phyloP scores from a whole-genome alignment of 1,140 invertebrate genomes.

The Trichoplusia ni region DNA sequence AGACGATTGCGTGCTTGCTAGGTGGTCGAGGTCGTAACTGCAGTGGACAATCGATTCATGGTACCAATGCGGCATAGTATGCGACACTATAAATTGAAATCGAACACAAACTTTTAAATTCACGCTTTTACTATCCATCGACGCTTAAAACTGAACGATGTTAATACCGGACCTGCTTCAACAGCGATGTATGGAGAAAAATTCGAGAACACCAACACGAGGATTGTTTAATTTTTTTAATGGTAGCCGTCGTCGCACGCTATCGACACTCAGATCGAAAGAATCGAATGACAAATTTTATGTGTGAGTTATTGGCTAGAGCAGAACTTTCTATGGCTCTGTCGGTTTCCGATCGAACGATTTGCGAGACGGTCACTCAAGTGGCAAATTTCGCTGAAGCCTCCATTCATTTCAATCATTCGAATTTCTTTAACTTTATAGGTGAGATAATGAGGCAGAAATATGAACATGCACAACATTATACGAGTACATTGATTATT shows the following conservation, averaged over 20 bases:
- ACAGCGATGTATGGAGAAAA: constrained; percentile 24
- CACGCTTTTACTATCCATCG: constrained; percentile 34
- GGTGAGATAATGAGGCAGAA: background rate
- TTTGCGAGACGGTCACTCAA: background rate
- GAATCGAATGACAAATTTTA: constrained; percentile 46
- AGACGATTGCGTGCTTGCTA: constrained; percentile 62
- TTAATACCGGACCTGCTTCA: background rate
- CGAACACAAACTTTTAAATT: constrained; percentile 41
- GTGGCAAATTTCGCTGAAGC: constrained; percentile 5
- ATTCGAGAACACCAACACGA: background rate
- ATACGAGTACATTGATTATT: background rate
- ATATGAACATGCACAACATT: background rate
- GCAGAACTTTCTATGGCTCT: constrained; percentile 33
- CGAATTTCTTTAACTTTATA: background rate
- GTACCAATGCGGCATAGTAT: constrained; percentile 69
- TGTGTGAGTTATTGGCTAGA: constrained; percentile 27
- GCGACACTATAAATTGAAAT: constrained; percentile 64
- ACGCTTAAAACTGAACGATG: constrained; percentile 1
- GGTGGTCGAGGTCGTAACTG: constrained; percentile 69
- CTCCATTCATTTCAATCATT: background rate
- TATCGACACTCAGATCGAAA: constrained; percentile 40
- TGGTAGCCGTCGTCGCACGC: constrained; percentile 28
- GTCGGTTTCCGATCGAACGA: constrained; percentile 41
- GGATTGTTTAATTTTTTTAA: constrained; percentile 3
- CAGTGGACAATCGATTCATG: constrained; percentile 73